phyloP scores from a whole-genome alignment of 2,797 vertebrate species.

The Amblyraja radiata region DNA sequence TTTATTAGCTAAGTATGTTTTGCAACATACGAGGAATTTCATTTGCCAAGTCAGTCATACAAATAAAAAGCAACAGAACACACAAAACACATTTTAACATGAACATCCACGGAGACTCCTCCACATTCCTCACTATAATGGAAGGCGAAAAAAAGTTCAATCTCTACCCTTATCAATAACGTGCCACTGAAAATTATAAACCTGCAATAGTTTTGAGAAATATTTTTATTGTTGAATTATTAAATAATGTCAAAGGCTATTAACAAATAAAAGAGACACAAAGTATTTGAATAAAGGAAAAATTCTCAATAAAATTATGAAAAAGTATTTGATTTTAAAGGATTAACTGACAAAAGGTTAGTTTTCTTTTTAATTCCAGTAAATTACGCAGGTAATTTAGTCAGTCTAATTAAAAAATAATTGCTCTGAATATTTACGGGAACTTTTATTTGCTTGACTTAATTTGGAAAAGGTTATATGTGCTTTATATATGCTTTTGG shows the following conservation, averaged over 20 bases:
- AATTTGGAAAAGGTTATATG: not conserved
- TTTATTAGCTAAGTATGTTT: too few relatives aligned
- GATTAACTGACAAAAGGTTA: not conserved
- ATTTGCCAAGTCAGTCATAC: too few relatives aligned
- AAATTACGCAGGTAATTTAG: not conserved
- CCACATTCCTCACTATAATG: too few relatives aligned
- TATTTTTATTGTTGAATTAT: not conserved
- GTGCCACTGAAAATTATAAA: not conserved
- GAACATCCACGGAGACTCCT: too few relatives aligned
- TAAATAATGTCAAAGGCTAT: not conserved
- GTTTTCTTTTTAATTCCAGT: not conserved
- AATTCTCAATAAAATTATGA: not conserved
- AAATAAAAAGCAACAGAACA: too few relatives aligned
- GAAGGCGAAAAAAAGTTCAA: too few relatives aligned
- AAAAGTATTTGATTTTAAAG: not conserved
- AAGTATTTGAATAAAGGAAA: not conserved
- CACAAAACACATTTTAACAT: too few relatives aligned
- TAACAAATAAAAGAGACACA: conserved; percentile 5
- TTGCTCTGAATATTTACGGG: not conserved
- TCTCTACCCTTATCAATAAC: not conserved
- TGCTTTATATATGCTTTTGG: not conserved
- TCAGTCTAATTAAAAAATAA: not conserved
- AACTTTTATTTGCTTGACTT: not conserved
- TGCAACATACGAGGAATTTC: too few relatives aligned
- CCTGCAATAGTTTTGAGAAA: not conserved